These are phyloP conservation scores for Corydoras sp. DNA, from an alignment of 2,113 vertebrate species.

Conservation along the genomic window DNA sequence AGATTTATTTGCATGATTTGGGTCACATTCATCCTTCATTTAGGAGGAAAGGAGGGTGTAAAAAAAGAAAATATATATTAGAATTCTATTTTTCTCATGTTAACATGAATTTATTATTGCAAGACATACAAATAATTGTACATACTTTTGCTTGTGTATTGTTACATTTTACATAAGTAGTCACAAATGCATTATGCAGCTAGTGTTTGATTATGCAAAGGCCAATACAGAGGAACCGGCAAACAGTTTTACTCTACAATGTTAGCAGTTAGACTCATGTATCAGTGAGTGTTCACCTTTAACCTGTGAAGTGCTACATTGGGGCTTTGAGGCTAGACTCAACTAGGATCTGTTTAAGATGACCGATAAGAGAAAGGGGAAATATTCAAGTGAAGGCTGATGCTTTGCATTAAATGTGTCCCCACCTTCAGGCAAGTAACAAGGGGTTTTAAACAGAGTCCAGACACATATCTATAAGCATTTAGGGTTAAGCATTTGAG, in stretches of 20 bases:
- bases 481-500: neutral
- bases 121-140: constrained; percentile 26
- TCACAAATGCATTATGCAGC: constrained; percentile 4
- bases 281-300: constrained; percentile 22
- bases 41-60: too few relatives aligned
- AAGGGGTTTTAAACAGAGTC: neutral
- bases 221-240: neutral
- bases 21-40: too few relatives aligned
- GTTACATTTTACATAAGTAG: constrained; percentile 25
- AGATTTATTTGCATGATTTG: too few relatives aligned
- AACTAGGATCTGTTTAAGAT: neutral
- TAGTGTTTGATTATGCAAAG: constrained; percentile 32
- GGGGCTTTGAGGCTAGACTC: neutral
- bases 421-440: neutral
- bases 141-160: constrained; percentile 22
- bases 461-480: neutral
- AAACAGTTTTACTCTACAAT: neutral
- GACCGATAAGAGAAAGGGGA: constrained; percentile 12
- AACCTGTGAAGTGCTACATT: constrained; percentile 17
- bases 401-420: neutral
- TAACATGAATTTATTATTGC: neutral
- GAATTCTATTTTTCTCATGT: neutral
- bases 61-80: too few relatives aligned
- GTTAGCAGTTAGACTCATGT: neutral
- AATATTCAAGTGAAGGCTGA: neutral